Percentiles rank a stretch among this genome's conserved stretches.
phyloP scores from a whole-genome alignment of 1,140 invertebrate genomes.

The Orchesella cincta region DNA sequence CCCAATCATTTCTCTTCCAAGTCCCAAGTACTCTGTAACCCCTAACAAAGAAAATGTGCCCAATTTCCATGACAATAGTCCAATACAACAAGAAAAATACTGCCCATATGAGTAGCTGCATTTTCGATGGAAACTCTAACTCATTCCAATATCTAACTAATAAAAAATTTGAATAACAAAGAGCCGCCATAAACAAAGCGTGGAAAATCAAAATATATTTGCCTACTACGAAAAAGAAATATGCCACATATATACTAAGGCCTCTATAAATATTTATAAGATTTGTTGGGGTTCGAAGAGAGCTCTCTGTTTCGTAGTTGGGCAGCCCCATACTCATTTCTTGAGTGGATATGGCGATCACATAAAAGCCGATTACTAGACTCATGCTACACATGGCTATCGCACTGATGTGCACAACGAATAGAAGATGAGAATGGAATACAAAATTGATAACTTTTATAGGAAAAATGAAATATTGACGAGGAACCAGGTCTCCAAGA shows the following conservation, averaged over 20 bases:
- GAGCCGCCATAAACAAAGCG: not conserved
- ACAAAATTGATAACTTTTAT: not conserved
- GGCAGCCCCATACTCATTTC: not conserved
- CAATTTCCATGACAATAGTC: not conserved
- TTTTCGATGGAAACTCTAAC: not conserved
- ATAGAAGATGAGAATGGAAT: not conserved
- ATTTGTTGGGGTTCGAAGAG: not conserved
- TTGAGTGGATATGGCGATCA: not conserved
- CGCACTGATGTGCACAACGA: not conserved
- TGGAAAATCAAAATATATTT: not conserved
- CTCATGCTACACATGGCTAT: not conserved
- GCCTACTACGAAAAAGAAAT: not conserved
- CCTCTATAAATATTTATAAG: not conserved
- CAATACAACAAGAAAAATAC: not conserved
- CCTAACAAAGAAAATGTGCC: not conserved
- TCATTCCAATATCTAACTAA: not conserved
- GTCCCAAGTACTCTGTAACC: not conserved
- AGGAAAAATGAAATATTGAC: not conserved
- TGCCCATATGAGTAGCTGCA: not conserved
- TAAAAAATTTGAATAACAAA: not conserved
- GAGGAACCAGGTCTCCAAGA: not conserved
- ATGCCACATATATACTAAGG: not conserved
- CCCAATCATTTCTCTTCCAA: not conserved
- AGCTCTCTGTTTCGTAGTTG: not conserved
- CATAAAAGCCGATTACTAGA: not conserved